Evolutionary conservation across 37 sponge, comb jelly and placozoan species (phyloP), one percentile per base, ranked within the genome.

Genomic region (Cladorhizidae sp.): DNA sequence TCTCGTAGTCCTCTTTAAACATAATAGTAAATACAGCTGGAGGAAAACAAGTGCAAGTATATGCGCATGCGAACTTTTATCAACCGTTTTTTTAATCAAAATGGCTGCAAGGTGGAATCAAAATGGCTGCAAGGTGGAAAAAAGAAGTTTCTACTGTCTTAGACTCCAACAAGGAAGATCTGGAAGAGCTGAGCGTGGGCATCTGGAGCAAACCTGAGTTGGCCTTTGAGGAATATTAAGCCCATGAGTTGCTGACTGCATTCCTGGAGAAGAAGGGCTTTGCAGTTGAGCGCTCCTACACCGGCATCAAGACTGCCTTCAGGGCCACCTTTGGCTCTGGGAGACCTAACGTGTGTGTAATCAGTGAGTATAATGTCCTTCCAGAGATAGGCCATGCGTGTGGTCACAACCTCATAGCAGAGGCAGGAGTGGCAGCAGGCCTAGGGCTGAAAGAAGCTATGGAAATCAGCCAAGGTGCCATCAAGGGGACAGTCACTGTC

Each of bases 321-420:
- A 83, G 83, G 43, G 96, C 93, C 64, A 89, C 87, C 50, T 89
- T 72, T 72, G 95, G 90, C 35, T 51, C 76, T 12, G 82, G 81
- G 9, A 45, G 70, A 21, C 78, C 91, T 22, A 84, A 93, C 40
- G 81, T 93, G 45, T 86, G 84, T 40, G 79, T 96, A 61, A 78
- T 93, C 39, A 92, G 96, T 64, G 96, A 95, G 72, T 95, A 93
- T 57, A 91, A 93, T 70, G 97, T 94, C 41, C 80, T 96, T 12
- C 97, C 97, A 23, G 92, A 90, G 57, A 96, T 96, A 37, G 97
- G 97, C 1, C 97, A 96, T 54, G 97, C 97, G 3, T 96, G 97
- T 57, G 97, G 97, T 0, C 97, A 96, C 83, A 95, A 95, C 72
- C 80, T 95, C n/a, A 95, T 95, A 73, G 96, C 96, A 64, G 93